These are phyloP conservation scores for Macrochelys suwanniensis DNA, from an alignment of 2,797 vertebrate genomes.

Conservation along the genomic window DNA sequence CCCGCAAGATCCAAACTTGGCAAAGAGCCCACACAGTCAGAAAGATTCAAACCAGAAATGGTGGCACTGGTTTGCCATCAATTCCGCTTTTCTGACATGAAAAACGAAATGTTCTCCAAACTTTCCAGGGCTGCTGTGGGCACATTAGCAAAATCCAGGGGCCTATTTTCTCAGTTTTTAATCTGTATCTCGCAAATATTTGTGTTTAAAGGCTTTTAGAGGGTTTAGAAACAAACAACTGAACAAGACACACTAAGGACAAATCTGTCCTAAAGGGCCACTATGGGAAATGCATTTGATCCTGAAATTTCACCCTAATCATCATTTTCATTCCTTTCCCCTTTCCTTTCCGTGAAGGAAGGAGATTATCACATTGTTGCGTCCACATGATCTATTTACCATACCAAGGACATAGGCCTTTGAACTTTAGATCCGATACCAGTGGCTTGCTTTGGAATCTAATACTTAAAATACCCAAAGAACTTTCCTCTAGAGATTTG, in stretches of 20 bases:
- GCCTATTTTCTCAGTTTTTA: neutral
- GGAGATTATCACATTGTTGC: neutral
- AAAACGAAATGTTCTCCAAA: neutral
- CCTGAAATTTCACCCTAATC: neutral
- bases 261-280: neutral
- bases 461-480: constrained; percentile 4
- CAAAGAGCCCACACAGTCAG: neutral
- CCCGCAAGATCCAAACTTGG: neutral
- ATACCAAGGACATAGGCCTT: constrained; percentile 16
- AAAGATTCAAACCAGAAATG: neutral
- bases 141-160: neutral
- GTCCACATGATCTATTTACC: constrained; percentile 20
- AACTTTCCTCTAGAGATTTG: neutral
- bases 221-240: neutral
- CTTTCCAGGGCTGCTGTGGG: neutral
- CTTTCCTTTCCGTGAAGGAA: neutral
- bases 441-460: neutral
- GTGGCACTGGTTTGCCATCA: neutral
- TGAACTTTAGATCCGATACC: constrained; percentile 11
- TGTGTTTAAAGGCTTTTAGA: neutral
- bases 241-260: neutral
- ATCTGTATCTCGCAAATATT: neutral
- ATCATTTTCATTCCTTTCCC: neutral
- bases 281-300: neutral
- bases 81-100: neutral